Base-by-base conservation (phyloP, 2,888 invertebrate genomes). In the Calliscelio sp. region DNA sequence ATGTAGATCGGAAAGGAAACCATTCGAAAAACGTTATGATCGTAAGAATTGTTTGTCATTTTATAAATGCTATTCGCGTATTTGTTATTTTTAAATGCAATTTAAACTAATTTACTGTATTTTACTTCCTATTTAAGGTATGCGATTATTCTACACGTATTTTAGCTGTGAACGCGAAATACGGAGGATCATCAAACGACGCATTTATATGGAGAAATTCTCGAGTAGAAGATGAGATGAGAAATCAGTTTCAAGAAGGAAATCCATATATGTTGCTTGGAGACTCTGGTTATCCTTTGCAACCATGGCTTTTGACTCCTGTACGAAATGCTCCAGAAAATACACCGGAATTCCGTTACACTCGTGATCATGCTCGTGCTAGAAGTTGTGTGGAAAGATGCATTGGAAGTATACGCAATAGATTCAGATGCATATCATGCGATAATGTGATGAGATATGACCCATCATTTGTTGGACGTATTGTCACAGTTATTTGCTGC, bases 141-240 rank as follows among this genome's bases (percentile, higher is more conserved):
- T 28, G 28, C 28, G 28, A 28, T 28, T 28, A 28, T 8, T 28
- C 28, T 4, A 28, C 4, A 8, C 4, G 28, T 4, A 28, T 38
- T 11, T 11, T 38, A 38, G 6, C 7, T 14, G 14, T 38, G 11
- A 38, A 38, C 38, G 11, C 38, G 3, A 38, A 8, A 38, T 38
- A 11, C 14, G n/a, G n/a, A 14, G 38, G 38, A 3, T 38, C 38
- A 38, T 38, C 38, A 8, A 38, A 63, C 14, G 63, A 63, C n/a
- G 44, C 63, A 25, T 63, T 16, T 28, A 24, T 63, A 6, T 63
- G 44, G 63, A 63, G 63, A 41, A 41, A 63, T 25, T 63, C 63
- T 4, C 5, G 10, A 41, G 61, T 44, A 8, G 20, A 63, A 6
- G 63, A 63, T 7, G 44, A 63, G 24, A 44, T 63, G 63, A 28